These are phyloP conservation scores for Phaonia tiefii DNA, from an alignment of 2,888 invertebrate genomes.

Conservation along the genomic window DNA sequence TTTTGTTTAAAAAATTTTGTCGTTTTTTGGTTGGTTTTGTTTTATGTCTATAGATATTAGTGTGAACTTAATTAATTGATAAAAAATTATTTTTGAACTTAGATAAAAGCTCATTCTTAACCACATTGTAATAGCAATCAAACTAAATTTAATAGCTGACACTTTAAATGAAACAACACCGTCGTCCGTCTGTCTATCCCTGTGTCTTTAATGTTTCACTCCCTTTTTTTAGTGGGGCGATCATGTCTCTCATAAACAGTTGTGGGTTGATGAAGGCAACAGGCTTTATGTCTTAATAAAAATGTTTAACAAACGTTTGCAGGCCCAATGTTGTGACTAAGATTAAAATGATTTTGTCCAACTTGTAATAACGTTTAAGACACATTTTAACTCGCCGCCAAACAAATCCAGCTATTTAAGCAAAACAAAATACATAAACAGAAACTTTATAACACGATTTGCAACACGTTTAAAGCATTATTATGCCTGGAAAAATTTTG, in stretches of 20 bases:
- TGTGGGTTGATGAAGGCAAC: not conserved
- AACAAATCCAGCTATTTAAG: not conserved
- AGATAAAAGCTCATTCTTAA: constrained; percentile 39
- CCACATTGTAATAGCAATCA: not conserved
- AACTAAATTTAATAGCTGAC: not conserved
- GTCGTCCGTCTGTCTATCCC: too few relatives aligned
- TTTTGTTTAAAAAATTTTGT: too few relatives aligned
- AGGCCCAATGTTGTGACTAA: not conserved
- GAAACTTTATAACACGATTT: constrained; percentile 37
- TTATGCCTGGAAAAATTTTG: not conserved
- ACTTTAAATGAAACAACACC: not conserved
- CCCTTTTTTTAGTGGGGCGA: too few relatives aligned
- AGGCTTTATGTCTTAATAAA: constrained; percentile 20
- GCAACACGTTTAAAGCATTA: constrained; percentile 27
- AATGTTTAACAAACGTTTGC: not conserved
- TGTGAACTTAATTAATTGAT: constrained; percentile 63
- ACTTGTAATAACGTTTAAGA: constrained; percentile 22
- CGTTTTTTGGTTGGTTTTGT: not conserved
- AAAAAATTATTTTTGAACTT: constrained; percentile 50
- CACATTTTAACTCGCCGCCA: constrained; percentile 29
- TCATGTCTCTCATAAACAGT: not conserved
- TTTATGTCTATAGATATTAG: constrained; percentile 30
- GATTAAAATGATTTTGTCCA: constrained; percentile 7
- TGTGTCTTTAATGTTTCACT: too few relatives aligned
- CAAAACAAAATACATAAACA: not conserved